Percentiles rank a stretch among this genome's conserved stretches.
phyloP scores from a whole-genome alignment of 2,797 vertebrate species.

The Mus caroli region DNA sequence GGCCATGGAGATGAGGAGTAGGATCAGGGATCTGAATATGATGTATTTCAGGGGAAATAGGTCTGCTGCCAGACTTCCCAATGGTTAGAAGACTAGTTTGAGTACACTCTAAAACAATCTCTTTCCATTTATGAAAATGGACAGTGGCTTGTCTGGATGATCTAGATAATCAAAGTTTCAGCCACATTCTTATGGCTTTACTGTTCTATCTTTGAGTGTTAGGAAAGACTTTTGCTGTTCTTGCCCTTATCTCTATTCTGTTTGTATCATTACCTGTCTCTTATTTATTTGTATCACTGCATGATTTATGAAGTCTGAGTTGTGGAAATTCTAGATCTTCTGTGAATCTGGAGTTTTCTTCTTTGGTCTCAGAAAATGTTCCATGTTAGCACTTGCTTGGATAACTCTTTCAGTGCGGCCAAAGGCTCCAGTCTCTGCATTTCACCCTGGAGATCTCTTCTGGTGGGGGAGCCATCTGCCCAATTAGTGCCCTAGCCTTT shows the following conservation, averaged over 20 bases:
- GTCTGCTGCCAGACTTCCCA: neutral
- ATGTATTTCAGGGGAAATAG: neutral
- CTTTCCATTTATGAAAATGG: neutral
- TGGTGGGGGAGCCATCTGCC: neutral
- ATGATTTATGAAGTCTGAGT: neutral
- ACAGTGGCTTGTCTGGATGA: neutral
- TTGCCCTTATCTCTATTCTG: neutral
- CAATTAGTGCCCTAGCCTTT: neutral
- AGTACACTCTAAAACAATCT: neutral
- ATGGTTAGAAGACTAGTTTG: neutral
- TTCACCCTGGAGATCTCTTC: neutral
- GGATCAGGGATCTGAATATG: neutral
- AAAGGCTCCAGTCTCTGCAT: neutral
- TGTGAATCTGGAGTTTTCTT: neutral
- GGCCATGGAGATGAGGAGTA: neutral
- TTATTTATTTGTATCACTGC: no score
- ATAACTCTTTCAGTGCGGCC: neutral
- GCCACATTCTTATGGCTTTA: neutral
- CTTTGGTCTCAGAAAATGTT: neutral
- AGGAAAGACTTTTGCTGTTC: neutral
- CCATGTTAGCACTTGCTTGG: neutral
- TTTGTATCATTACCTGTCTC: neutral
- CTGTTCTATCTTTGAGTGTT: neutral
- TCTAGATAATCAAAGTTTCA: neutral
- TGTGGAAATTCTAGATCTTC: neutral